phyloP scores from a whole-genome alignment of 2,113 vertebrate genomes.

The Stomatorhinus ivindoensis region DNA sequence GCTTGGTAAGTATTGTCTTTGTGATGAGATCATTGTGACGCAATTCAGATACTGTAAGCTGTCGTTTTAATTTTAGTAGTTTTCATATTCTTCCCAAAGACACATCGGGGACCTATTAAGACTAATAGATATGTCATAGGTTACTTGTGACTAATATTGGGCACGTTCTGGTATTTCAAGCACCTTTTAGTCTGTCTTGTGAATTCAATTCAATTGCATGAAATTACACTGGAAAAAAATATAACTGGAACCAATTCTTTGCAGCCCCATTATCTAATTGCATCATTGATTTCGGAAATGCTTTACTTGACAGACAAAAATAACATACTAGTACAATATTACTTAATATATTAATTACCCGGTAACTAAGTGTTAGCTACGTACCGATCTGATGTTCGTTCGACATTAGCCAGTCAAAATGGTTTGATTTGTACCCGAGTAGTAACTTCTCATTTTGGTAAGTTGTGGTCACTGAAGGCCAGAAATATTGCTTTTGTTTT shows the following conservation, averaged over 20 bases:
- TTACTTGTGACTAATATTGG: not conserved
- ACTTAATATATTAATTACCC: not conserved
- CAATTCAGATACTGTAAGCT: not conserved
- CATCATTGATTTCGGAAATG: not conserved
- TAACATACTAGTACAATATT: not conserved
- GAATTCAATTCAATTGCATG: not conserved
- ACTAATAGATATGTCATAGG: not conserved
- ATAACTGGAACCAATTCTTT: not conserved
- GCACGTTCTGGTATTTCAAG: not conserved
- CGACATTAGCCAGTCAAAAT: not conserved
- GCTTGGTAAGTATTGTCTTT: not conserved
- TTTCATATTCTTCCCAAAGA: not conserved
- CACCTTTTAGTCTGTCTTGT: not conserved
- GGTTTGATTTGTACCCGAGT: not conserved
- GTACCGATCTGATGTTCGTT: not conserved
- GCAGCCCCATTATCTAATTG: not conserved
- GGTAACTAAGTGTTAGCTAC: not conserved
- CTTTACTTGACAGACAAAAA: not conserved
- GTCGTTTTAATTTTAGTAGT: not conserved
- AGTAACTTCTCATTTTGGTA: not conserved
- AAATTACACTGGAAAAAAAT: not conserved
- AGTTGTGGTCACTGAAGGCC: not conserved
- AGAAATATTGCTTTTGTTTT: slow-evolving; percentile 15
- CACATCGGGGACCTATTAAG: not conserved
- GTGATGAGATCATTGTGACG: not conserved